Evolutionary conservation across 2,888 invertebrate genomes (phyloP).

Genomic region (Dysmachus trigonus): DNA sequence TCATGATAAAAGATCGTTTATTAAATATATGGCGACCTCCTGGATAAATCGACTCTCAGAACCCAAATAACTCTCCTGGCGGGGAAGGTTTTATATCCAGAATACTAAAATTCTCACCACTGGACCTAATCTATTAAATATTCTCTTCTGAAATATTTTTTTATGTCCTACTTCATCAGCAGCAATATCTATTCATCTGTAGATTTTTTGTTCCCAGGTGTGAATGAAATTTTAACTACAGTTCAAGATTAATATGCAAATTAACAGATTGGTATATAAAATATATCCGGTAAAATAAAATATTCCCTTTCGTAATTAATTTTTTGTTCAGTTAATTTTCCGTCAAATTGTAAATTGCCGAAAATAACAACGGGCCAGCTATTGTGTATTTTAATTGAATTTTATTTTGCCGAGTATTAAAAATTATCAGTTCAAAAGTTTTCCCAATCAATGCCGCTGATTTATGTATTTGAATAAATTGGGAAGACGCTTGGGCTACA

Average conservation of each 20-base stretch:
- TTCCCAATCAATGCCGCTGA: neutral
- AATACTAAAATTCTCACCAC: neutral
- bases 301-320: neutral
- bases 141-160: neutral
- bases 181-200: neutral
- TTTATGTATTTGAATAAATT: neutral
- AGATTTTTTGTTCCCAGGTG: neutral
- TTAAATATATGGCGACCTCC: constrained; percentile 13
- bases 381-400: neutral
- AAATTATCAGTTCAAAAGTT: neutral
- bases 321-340: neutral
- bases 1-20: neutral
- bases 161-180: neutral
- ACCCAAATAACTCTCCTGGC: neutral
- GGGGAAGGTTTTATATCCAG: neutral
- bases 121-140: neutral
- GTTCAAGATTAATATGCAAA: neutral
- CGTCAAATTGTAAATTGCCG: neutral
- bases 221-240: neutral
- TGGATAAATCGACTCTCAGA: neutral
- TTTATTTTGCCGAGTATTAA: neutral
- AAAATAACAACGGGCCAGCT: neutral
- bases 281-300: neutral
- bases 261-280: neutral
- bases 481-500: neutral